Conservation (phyloP, 2,888 invertebrate genomes). For the Noctua fimbriata region DNA sequence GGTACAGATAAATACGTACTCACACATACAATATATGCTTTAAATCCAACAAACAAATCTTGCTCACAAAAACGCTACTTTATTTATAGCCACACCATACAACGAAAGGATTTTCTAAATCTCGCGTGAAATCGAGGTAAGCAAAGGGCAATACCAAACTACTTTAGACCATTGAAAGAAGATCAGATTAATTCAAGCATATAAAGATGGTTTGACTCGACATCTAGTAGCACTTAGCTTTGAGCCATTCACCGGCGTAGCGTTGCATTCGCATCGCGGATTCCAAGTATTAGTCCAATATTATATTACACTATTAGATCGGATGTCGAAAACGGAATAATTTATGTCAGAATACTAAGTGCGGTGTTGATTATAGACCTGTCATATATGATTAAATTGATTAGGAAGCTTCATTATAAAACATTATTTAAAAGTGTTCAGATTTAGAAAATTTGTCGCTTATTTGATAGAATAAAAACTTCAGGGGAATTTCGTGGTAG, state of each 20-base stretch:
- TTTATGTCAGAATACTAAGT: conserved; percentile 32
- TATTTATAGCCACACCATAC: conserved; percentile 6
- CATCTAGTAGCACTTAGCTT: conserved; percentile 47
- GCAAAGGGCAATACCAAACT: conserved; percentile 23
- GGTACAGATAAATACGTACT: not conserved
- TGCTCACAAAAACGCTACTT: not conserved
- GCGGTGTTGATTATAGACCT: conserved; percentile 12
- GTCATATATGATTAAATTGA: not conserved
- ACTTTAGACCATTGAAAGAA: conserved; percentile 35
- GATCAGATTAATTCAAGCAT: conserved; percentile 53
- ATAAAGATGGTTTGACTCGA: conserved; percentile 36
- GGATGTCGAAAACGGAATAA: conserved; percentile 34
- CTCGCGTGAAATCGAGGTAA: conserved; percentile 7
- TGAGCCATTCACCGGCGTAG: conserved; percentile 36
- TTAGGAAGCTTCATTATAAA: conserved; percentile 15
- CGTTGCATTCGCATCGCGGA: conserved; percentile 49
- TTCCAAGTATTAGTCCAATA: conserved; percentile 45
- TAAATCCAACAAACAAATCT: conserved; percentile 2
- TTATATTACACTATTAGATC: conserved; percentile 37
- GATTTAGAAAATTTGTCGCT: not conserved
- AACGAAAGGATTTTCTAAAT: conserved; percentile 4
- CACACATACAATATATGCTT: conserved; percentile 2
- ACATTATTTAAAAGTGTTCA: not conserved
- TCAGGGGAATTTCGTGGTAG: conserved; percentile 1
- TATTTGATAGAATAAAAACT: not conserved